Percentiles rank a stretch among this genome's conserved stretches.
Conservation (phyloP, 30 jellyfish, hydroid and myxozoan genomes). For the Clytia hemisphaerica region DNA sequence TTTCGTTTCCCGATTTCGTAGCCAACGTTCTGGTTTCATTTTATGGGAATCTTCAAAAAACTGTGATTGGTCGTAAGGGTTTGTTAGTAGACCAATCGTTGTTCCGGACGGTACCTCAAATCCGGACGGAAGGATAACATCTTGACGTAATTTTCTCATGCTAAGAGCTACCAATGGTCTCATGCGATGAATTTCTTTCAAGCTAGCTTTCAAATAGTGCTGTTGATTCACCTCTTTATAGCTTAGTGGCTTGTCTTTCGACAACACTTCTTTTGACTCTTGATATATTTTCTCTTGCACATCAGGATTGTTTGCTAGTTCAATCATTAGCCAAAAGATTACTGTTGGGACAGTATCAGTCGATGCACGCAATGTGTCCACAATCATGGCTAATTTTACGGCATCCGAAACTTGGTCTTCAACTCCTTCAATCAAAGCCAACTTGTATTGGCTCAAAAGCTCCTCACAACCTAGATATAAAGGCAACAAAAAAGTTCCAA, state of each 20-base stretch:
- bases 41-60: neutral
- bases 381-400: neutral
- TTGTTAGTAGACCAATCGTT: neutral
- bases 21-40: conserved; percentile 11
- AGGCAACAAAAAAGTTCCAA: no score
- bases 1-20: neutral
- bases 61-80: neutral
- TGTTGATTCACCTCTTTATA: neutral
- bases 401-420: no score
- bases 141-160: neutral
- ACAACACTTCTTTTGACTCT: neutral
- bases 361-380: neutral
- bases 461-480: no score
- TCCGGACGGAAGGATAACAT: conserved; percentile 12
- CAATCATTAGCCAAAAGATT: neutral
- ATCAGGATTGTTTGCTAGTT: conserved; percentile 8
- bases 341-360: neutral
- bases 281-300: neutral
- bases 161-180: neutral
- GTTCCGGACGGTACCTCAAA: conserved; percentile 13
- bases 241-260: neutral
- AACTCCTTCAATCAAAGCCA: no score
- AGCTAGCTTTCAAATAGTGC: neutral
- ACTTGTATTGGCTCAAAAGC: no score
- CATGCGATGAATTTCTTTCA: neutral